Conservation (phyloP, 2,888 invertebrate genomes). For the Metacarcinus magister region DNA sequence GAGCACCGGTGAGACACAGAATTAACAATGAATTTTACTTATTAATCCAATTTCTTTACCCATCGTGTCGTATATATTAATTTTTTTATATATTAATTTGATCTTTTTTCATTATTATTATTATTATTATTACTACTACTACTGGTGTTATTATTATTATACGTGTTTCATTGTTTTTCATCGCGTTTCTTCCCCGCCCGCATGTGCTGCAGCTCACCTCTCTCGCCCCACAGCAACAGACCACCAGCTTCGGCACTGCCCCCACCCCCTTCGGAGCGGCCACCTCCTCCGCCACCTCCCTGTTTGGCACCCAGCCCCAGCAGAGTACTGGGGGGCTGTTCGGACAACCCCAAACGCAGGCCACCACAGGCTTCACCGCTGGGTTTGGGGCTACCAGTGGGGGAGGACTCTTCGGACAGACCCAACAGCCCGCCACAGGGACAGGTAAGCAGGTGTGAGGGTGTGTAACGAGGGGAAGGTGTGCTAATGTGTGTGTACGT, state of each 20-base stretch:
- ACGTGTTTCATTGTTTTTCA: too few species aligned
- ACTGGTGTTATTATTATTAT: too few species aligned
- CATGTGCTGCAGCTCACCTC: not conserved
- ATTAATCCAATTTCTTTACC: not conserved
- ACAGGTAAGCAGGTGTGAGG: not conserved
- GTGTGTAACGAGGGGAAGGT: not conserved
- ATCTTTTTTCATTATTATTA: not conserved
- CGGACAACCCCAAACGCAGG: slow-evolving; percentile 68
- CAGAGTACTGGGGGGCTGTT: slow-evolving; percentile 72
- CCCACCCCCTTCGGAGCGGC: slow-evolving; percentile 76
- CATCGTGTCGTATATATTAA: not conserved
- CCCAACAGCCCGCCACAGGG: slow-evolving; percentile 67
- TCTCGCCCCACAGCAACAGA: slow-evolving; percentile 69
- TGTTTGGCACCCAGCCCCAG: slow-evolving; percentile 78
- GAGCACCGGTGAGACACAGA: slow-evolving; percentile 74
- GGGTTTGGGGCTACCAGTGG: slow-evolving; percentile 76
- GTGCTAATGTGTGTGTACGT: not conserved
- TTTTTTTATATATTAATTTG: not conserved
- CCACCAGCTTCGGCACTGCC: slow-evolving; percentile 64
- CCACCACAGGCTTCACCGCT: slow-evolving; percentile 67
- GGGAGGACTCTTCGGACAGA: slow-evolving; percentile 79
- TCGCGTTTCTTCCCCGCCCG: too few species aligned
- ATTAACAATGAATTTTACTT: not conserved
- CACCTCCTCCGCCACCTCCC: slow-evolving; percentile 71
- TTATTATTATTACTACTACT: too few species aligned